Conservation (phyloP, 2,113 vertebrate species). For the Crotalus helleri region DNA sequence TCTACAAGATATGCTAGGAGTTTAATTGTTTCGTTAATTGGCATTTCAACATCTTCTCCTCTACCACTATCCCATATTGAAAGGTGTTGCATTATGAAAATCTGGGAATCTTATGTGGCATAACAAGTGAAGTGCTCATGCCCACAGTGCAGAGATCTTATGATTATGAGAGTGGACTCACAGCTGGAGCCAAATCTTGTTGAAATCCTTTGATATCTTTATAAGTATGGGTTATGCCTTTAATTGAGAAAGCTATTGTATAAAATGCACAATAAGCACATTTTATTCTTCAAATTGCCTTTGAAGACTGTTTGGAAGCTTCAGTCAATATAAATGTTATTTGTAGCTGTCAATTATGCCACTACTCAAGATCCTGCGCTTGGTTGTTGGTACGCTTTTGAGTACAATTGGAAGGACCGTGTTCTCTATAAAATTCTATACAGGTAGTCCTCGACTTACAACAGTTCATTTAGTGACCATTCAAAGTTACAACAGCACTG, state of each 20-base stretch:
- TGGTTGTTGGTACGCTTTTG: not conserved
- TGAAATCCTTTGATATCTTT: slow-evolving; percentile 3
- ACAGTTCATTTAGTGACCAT: not conserved
- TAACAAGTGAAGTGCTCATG: slow-evolving; percentile 27
- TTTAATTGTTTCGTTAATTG: not conserved
- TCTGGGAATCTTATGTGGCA: slow-evolving; percentile 20
- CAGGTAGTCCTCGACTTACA: not conserved
- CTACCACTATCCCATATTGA: not conserved
- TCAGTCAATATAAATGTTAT: not conserved
- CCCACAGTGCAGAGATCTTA: slow-evolving; percentile 8
- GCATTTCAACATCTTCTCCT: not conserved
- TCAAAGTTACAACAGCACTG: not conserved
- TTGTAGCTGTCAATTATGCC: not conserved
- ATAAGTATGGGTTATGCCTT: slow-evolving; percentile 20
- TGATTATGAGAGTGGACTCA: slow-evolving; percentile 3
- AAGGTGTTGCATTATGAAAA: not conserved
- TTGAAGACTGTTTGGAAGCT: not conserved
- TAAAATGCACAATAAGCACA: not conserved
- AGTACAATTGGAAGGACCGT: not conserved
- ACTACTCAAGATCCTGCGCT: not conserved
- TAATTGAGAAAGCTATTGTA: slow-evolving; percentile 10
- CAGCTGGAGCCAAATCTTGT: slow-evolving; percentile 29
- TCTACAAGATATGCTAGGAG: not conserved
- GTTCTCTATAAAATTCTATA: not conserved
- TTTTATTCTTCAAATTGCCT: not conserved